Evolutionary conservation across 2,888 invertebrate genomes (phyloP).

Genomic region (Eristalis pertinax): DNA sequence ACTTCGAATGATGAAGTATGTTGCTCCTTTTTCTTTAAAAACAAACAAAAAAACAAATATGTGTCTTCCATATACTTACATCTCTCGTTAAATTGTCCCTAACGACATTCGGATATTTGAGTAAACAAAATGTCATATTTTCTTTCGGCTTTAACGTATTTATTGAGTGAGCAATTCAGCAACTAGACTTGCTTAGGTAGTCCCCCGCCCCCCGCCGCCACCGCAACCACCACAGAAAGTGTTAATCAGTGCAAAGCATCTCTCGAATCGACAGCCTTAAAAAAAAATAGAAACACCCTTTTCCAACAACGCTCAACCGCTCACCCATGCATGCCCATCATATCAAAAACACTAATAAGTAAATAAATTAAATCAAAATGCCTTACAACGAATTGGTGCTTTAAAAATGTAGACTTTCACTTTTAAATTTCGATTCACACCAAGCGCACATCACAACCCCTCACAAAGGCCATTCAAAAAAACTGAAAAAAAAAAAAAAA

Average conservation of each 20-base stretch:
- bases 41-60: neutral
- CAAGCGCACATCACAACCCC: conserved; percentile 35
- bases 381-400: conserved; percentile 66
- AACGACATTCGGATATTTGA: too few relatives aligned
- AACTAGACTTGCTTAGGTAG: too few relatives aligned
- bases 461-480: neutral
- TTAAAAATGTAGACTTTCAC: conserved; percentile 17
- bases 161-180: too few relatives aligned
- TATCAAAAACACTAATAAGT: neutral
- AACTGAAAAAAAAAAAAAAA: neutral
- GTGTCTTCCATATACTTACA: neutral
- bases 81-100: too few relatives aligned
- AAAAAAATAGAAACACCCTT: neutral
- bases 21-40: neutral
- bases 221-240: too few relatives aligned
- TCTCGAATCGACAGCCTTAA: neutral
- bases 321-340: neutral
- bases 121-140: too few relatives aligned
- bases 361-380: conserved; percentile 1
- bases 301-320: neutral
- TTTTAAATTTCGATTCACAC: conserved; percentile 7
- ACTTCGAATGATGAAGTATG: neutral
- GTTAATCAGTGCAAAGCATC: neutral
- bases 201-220: too few relatives aligned
- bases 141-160: too few relatives aligned